Base-by-base conservation (phyloP, 37 sponge, comb jelly and placozoan species). In the Halisarca cf. caerulea region DNA sequence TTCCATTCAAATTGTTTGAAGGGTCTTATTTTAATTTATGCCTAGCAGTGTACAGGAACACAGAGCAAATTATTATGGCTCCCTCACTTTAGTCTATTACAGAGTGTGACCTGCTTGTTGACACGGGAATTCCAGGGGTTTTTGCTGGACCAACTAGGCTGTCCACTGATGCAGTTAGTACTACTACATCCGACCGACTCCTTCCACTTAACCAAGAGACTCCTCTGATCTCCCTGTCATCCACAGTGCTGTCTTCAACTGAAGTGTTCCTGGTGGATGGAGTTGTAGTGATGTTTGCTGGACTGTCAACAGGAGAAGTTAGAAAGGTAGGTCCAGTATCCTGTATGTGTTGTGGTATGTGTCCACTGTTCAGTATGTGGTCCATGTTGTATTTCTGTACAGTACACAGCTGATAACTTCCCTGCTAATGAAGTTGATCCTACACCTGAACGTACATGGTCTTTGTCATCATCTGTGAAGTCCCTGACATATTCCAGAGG, bases 401-500 rank as follows among this genome's bases (percentile, higher is more conserved):
- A 69, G 36, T 69, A 8, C 18, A 11, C 35, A 2, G 33, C 71
- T 28, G 18, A 20, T 4, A 3, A 15, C 8, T 69, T 69, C 36
- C 21, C 71, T 30, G 36, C 25, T 28, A 3, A 21, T n/a, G 32
- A 2, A n/a, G 21, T 36, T 21, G 32, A 69, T 36, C 33, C 71
- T 2, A 28, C 36, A 20, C 71, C 71, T 34, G 71, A 69, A 36
- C 35, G 36, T 21, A 69, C 71, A 30, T 69, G 71, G 71, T 35
- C 33, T 21, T 20, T 90, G 45, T 58, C 87, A 8, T 54, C 72
- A 28, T 45, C 68, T 38, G 84, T 90, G 34, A 62, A 7, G 28
- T 3, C 9, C 28, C 59, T 90, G 57, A 58, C 28, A 18, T 83
- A 82, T 74, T 27, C 86, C 36, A 68, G 43, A 51, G 91, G 71